phyloP scores from a whole-genome alignment of 1,140 invertebrate genomes.

The Temnothorax nylanderi region DNA sequence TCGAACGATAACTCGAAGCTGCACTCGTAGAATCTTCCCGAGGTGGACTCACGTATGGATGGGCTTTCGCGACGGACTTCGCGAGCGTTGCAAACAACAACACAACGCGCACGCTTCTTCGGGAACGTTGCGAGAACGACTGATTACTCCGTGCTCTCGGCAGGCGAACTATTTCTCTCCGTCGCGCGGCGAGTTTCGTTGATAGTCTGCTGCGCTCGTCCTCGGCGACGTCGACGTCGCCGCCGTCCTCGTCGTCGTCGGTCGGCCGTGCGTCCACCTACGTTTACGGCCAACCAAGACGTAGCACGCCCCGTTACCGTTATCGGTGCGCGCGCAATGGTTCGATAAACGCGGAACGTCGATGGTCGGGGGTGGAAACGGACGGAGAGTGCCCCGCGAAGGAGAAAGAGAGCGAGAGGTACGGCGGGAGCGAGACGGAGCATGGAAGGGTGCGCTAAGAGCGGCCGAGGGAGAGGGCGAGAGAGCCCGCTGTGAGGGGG shows the following conservation, averaged over 20 bases:
- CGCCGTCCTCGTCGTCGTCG: constrained; percentile 67
- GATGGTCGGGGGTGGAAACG: constrained; percentile 77
- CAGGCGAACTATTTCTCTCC: constrained; percentile 41
- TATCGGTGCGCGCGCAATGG: constrained; percentile 84
- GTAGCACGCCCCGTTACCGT: constrained; percentile 70
- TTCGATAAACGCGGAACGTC: constrained; percentile 85
- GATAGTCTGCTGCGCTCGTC: constrained; percentile 59
- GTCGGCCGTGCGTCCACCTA: constrained; percentile 65
- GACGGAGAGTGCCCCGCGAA: constrained; percentile 34
- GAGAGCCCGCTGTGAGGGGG: not conserved
- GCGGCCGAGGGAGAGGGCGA: not conserved
- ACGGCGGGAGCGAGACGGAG: not conserved
- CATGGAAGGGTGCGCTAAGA: constrained; percentile 53
- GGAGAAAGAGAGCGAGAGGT: constrained; percentile 20
- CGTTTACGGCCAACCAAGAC: constrained; percentile 73
- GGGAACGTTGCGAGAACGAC: constrained; percentile 19
- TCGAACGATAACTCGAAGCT: not conserved
- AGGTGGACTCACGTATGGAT: constrained; percentile 3
- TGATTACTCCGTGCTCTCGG: constrained; percentile 25
- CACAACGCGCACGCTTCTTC: constrained; percentile 34
- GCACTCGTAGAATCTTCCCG: constrained; percentile 8
- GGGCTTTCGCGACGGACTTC: not conserved
- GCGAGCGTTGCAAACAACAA: constrained; percentile 1
- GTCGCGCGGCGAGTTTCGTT: constrained; percentile 62
- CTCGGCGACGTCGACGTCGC: constrained; percentile 67